Percentiles rank a stretch among this genome's conserved stretches.
These are phyloP conservation scores for Himalopsyche kuldschensis DNA, from an alignment of 2,888 invertebrate species.

Conservation along the genomic window DNA sequence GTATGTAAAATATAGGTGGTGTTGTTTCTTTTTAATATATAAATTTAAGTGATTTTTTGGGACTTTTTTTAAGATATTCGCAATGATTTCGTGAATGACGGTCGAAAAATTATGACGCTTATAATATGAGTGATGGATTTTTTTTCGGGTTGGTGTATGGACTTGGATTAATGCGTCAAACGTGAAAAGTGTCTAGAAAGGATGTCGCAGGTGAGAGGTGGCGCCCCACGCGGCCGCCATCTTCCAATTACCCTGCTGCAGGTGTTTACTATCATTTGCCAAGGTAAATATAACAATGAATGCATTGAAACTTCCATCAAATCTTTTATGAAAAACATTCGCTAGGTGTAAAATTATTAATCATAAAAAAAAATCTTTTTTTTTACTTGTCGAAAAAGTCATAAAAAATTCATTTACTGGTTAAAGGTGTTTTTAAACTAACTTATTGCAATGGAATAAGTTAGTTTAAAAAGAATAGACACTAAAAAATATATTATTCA, in stretches of 20 bases:
- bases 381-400: too few relatives aligned
- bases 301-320: neutral
- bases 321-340: too few relatives aligned
- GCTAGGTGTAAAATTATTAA: too few relatives aligned
- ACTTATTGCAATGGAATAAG: too few relatives aligned
- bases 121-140: neutral
- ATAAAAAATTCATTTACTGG: too few relatives aligned
- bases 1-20: too few relatives aligned
- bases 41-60: too few relatives aligned
- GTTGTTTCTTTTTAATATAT: too few relatives aligned
- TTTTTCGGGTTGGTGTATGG: neutral
- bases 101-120: neutral
- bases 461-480: too few relatives aligned
- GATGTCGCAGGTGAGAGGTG: slow-evolving; percentile 15
- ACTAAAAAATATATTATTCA: too few relatives aligned
- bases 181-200: neutral
- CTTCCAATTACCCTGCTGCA: slow-evolving; percentile 63
- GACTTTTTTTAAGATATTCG: neutral
- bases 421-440: too few relatives aligned
- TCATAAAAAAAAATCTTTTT: too few relatives aligned
- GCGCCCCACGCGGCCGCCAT: slow-evolving; percentile 43
- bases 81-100: neutral
- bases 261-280: slow-evolving; percentile 64
- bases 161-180: neutral
- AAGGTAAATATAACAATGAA: slow-evolving; percentile 51